Base-by-base conservation (phyloP, 2,797 vertebrate genomes). In the Sebastes aleutianus region DNA sequence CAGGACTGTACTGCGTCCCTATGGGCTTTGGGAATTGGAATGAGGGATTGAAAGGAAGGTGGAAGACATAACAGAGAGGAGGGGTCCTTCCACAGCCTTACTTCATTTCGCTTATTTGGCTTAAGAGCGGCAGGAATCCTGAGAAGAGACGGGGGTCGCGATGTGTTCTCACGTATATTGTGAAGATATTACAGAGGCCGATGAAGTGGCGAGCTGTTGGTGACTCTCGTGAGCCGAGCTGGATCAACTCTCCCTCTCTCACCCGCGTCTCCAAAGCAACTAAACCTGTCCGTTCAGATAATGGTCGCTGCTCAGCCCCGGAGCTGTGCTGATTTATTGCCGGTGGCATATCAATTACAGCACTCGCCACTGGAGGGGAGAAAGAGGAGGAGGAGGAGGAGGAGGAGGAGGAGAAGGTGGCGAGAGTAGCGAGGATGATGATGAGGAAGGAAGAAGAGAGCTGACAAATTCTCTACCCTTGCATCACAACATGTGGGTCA, bases 311-410 rank as follows among this genome's bases (percentile, higher is more conserved):
- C 88, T 93, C 83, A 83, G 88, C 88, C 90, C 81, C 36, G 71
- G 89, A 88, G 89, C 90, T 58, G 80, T 65, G 79, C 89, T 95
- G 95, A 96, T 96, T 95, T 96, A 96, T 96, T 96, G 95, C 94
- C 76, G 68, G 91, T 96, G 95, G 96, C 95, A 96, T 95, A 96
- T 96, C 95, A 96, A 96, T 96, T 96, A 96, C 93, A 91, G 89
- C 91, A 83, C 91, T 94, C 82, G 70, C 88, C 89, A 89, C 90
- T 82, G 83, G 79, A 82, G 82, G 85, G 73, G 81, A 79, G 80
- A 78, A 83, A 77, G 86, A 85, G 80, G 70, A 69, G 77, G 81
- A 77, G 74, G 75, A 83, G 76, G 86, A 85, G 80, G 70, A 69
- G 77, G 81, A 77, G 74, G 75, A 69, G 77, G 70, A 68, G 76